Percentiles rank a stretch among this genome's conserved stretches.
These are phyloP conservation scores for human (Homo sapiens) DNA, from an alignment of 2,113 vertebrate genomes.

Conservation along the genomic window GRCh38 chr17:53145001-53145500, in stretches of 20 bases:
- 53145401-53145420: not conserved
- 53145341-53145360: not conserved
- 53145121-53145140: not conserved
- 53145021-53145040: not conserved
- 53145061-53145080: not conserved
- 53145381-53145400: not conserved
- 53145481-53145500: not conserved
- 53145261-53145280: not conserved
- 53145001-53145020: not conserved
- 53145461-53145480: not conserved
- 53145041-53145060: not conserved
- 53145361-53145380: not conserved
- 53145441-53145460: not conserved
- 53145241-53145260: not conserved
- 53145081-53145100: not conserved
- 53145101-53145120: not conserved
- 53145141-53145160: not conserved
- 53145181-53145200: not conserved
- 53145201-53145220: not conserved
- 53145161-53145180: not conserved
- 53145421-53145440: not conserved
- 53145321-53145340: not conserved
- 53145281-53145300: not conserved
- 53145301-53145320: not conserved
- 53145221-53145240: not conserved